A percentile compares a stretch with the other conserved stretches of the same genome.
These are phyloP conservation scores for Catamblyrhynchus diadema DNA, from an alignment of 2,797 vertebrate genomes.

Conservation along the genomic window DNA sequence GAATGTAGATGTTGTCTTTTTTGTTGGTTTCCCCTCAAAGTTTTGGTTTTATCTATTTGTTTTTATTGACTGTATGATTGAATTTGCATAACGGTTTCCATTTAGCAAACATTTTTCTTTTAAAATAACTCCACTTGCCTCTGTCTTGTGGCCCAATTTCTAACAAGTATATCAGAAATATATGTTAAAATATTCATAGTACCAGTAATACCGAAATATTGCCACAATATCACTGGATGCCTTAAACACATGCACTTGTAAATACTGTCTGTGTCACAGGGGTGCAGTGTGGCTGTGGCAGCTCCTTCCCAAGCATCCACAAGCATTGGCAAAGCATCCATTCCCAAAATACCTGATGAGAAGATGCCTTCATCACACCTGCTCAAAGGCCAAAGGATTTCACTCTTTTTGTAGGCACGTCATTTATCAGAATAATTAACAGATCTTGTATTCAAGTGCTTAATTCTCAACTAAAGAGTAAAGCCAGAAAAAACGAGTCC, in stretches of 20 bases:
- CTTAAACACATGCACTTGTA: not conserved
- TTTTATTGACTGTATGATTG: not conserved
- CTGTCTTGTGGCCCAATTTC: not conserved
- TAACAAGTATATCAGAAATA: not conserved
- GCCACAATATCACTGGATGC: not conserved
- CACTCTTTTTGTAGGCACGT: not conserved
- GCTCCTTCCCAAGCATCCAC: not conserved
- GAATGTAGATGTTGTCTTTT: not conserved
- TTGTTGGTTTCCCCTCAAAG: not conserved
- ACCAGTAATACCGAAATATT: not conserved
- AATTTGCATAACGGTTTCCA: not conserved
- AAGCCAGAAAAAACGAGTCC: conserved; percentile 21
- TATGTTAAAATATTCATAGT: not conserved
- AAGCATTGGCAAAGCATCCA: not conserved
- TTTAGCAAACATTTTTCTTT: not conserved
- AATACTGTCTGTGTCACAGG: not conserved
- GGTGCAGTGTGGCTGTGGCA: not conserved
- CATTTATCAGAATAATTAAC: not conserved
- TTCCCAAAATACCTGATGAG: not conserved
- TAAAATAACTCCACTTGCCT: not conserved
- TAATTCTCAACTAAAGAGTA: conserved; percentile 40
- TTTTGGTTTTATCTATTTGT: not conserved
- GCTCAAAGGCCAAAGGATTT: not conserved
- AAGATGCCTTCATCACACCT: not conserved
- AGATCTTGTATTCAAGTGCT: not conserved